Percentiles rank a stretch among this genome's conserved stretches.
Evolutionary conservation across 1,140 invertebrate species (phyloP).

Genomic region (Meloidogyne exigua): DNA sequence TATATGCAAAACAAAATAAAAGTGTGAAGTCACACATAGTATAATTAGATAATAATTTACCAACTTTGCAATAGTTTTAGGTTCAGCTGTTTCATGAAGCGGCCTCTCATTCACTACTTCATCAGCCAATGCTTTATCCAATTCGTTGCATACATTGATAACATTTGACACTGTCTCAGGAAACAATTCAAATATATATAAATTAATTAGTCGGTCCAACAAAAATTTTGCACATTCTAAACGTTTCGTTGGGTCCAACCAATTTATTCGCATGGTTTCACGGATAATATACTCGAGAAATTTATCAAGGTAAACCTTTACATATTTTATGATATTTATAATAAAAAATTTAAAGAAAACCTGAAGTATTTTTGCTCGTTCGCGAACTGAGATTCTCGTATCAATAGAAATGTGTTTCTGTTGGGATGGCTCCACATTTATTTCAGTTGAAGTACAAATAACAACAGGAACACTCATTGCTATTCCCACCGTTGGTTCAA

Average conservation of each 20-base stretch:
- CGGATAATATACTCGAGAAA: constrained; percentile 58
- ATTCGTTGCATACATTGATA: constrained; percentile 59
- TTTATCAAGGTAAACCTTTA: constrained; percentile 59
- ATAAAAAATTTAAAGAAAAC: constrained; percentile 30
- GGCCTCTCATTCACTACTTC: constrained; percentile 34
- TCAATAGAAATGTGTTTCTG: neutral
- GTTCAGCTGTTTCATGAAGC: constrained; percentile 59
- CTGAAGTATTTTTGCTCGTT: constrained; percentile 56
- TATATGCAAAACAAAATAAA: neutral
- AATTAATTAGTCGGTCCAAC: constrained; percentile 50
- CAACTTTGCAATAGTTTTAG: constrained; percentile 54
- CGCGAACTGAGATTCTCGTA: constrained; percentile 31
- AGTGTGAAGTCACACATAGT: neutral
- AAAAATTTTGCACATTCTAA: constrained; percentile 54
- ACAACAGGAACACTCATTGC: constrained; percentile 35
- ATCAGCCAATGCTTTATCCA: constrained; percentile 44
- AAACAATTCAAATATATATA: constrained; percentile 57
- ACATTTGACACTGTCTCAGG: constrained; percentile 55
- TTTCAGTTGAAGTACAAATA: constrained; percentile 25
- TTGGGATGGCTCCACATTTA: constrained; percentile 12
- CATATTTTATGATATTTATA: neutral
- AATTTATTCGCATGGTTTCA: constrained; percentile 57
- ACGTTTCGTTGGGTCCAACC: constrained; percentile 46
- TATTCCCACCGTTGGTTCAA: neutral
- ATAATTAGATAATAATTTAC: neutral